Evolutionary conservation across 2,113 vertebrate species (phyloP), one percentile per base, ranked within the genome.

Genomic region (Psammodynastes pulverulentus): DNA sequence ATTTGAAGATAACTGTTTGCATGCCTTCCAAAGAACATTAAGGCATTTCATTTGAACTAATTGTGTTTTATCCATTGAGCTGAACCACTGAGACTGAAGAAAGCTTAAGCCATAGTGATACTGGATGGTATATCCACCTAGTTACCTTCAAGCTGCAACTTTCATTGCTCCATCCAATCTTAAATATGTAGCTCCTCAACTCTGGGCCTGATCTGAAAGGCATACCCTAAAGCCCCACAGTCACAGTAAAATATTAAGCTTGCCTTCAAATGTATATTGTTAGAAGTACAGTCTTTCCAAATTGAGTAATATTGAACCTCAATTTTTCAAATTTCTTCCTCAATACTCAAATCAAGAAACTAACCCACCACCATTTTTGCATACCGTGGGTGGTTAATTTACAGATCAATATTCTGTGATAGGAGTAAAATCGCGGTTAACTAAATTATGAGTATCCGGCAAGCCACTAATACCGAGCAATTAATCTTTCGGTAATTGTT

Each of bases 1-100:
- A 91, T 91, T 92, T 91, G 92, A 92, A 95, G 94, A 87, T 62
- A 92, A 87, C 79, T 92, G 9, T 93, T 89, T 84, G 86, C 91
- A 46, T 84, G 0, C 39, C 49, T 79, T 94, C 87, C 62, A 88
- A 49, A 93, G 86, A 79, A 91, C 23, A 17, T 2, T 79, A 12
- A 43, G 45, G 86, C 72, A 72, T 72, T 84, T 86, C 19, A 79
- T 92, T 95, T 93, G 53, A 72, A 94, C 89, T 89, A 89, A 90
- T 93, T 93, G 26, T 92, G 58, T 95, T 92, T 88, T 93, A 94
- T 56, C 91, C 6, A 58, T 91, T 34, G 91, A 45, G 6, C 62
- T 58, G 93, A 15, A 13, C 62, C 88, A 67, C 88, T 46, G 0
- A 49, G 93, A 90, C 46, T 51, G 45, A 51, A 23, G 62, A 91